Conservation (phyloP, 2,888 invertebrate species). For the Leucoma salicis region DNA sequence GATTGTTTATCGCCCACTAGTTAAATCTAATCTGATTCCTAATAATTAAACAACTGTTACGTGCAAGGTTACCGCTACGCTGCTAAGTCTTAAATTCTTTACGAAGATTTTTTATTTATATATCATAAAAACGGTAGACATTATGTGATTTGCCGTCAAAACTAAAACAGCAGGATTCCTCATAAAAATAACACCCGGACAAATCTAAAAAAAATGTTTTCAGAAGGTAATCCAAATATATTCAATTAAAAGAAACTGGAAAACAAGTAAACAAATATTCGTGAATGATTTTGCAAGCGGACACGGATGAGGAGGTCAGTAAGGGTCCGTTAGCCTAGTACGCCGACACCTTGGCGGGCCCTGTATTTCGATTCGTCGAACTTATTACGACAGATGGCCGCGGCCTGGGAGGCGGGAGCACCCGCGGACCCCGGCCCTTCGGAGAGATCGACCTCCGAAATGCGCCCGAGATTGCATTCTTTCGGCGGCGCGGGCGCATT, state of each 20-base stretch:
- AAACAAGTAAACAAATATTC: slow-evolving; percentile 25
- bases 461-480: slow-evolving; percentile 83
- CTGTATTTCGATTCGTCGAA: slow-evolving; percentile 80
- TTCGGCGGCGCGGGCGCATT: slow-evolving; percentile 82
- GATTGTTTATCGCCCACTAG: slow-evolving; percentile 52
- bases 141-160: slow-evolving; percentile 1
- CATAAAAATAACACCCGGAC: slow-evolving; percentile 5
- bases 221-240: slow-evolving; percentile 7
- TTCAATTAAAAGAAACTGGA: slow-evolving; percentile 22
- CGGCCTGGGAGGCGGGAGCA: slow-evolving; percentile 73
- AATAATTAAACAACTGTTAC: slow-evolving; percentile 35
- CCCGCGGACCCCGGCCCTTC: slow-evolving; percentile 69
- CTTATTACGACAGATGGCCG: slow-evolving; percentile 80
- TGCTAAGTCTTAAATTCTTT: slow-evolving; percentile 6
- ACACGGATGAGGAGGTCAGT: slow-evolving; percentile 59
- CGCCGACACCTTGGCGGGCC: slow-evolving; percentile 64
- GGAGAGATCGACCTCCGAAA: slow-evolving; percentile 82
- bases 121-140: not conserved
- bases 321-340: slow-evolving; percentile 64
- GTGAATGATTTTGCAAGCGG: slow-evolving; percentile 66
- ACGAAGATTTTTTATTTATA: not conserved
- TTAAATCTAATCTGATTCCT: slow-evolving; percentile 34
- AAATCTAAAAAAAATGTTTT: not conserved
- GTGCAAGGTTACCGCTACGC: slow-evolving; percentile 20
- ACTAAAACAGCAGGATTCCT: slow-evolving; percentile 7